Percentiles rank a stretch among this genome's conserved stretches.
These are phyloP conservation scores for Ctenochaetus hawaiiensis DNA, from an alignment of 2,797 vertebrate species.

Conservation along the genomic window DNA sequence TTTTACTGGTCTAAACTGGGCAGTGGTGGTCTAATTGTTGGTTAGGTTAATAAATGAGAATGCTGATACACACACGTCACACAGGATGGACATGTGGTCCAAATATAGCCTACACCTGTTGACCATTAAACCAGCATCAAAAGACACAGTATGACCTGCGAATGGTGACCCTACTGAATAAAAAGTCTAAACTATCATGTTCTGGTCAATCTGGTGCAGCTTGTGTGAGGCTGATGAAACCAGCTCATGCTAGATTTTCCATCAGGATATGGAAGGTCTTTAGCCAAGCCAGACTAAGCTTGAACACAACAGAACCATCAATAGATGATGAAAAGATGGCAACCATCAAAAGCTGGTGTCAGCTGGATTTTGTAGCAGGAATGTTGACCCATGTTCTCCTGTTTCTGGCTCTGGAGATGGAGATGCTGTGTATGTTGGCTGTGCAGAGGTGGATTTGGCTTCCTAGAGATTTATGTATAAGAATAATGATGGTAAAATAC, in stretches of 20 bases:
- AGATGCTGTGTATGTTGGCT: not conserved
- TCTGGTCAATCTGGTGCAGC: not conserved
- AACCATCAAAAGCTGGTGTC: conserved; percentile 4
- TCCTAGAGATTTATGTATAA: conserved; percentile 9
- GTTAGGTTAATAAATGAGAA: not conserved
- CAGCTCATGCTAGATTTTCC: too few species aligned
- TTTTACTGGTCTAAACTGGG: conserved; percentile 18
- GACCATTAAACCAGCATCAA: not conserved
- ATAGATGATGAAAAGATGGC: conserved; percentile 12
- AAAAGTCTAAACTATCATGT: not conserved
- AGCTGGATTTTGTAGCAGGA: conserved; percentile 10
- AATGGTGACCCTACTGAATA: too few species aligned
- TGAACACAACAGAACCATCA: not conserved
- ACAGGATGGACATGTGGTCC: not conserved
- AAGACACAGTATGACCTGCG: not conserved
- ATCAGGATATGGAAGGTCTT: not conserved
- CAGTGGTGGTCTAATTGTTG: not conserved
- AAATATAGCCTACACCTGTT: too few species aligned
- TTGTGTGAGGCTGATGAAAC: too few species aligned
- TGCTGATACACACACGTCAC: not conserved
- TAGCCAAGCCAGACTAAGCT: not conserved
- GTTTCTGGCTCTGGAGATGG: conserved; percentile 16
- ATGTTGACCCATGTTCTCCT: not conserved
- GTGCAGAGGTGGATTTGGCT: conserved; percentile 25
- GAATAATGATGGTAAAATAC: conserved; percentile 33